phyloP scores from a whole-genome alignment of 2,888 invertebrate species.

The Athalia cordata region DNA sequence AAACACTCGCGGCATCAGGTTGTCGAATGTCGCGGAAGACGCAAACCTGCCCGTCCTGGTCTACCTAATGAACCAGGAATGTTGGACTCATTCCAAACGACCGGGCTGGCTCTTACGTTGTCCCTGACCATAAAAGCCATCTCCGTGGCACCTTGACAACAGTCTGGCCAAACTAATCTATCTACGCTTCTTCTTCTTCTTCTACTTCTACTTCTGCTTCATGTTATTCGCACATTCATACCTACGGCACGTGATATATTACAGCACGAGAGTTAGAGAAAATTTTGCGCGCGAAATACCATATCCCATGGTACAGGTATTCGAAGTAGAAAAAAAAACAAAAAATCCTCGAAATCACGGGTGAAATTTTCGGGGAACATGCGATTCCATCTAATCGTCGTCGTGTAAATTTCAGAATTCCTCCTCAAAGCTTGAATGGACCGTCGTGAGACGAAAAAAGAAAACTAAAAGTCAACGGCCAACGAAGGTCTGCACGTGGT shows the following conservation, averaged over 20 bases:
- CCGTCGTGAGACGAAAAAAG: no score
- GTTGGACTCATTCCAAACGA: conserved; percentile 63
- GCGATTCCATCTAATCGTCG: no score
- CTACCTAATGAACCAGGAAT: conserved; percentile 60
- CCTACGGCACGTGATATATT: conserved; percentile 23
- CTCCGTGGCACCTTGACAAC: conserved; percentile 67
- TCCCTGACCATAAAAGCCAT: conserved; percentile 67
- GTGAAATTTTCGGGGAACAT: no score
- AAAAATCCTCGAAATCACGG: no score
- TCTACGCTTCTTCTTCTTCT: conserved; percentile 25
- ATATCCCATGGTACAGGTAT: no score
- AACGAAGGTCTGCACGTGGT: no score
- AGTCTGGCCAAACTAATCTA: conserved; percentile 46
- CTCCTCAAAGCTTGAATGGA: no score
- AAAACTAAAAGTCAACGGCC: no score
- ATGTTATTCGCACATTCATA: conserved; percentile 19
- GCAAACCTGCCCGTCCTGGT: conserved; percentile 50
- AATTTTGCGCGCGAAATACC: no score
- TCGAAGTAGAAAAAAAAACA: no score
- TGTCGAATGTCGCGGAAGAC: conserved; percentile 11
- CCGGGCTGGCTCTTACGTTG: conserved; percentile 26
- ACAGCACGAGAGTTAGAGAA: conserved; percentile 18
- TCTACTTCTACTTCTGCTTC: background rate
- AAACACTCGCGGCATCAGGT: conserved; percentile 24
- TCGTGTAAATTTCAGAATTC: no score